Base-by-base conservation (phyloP, 2,113 vertebrate genomes). In the Greenwoodochromis staneri region DNA sequence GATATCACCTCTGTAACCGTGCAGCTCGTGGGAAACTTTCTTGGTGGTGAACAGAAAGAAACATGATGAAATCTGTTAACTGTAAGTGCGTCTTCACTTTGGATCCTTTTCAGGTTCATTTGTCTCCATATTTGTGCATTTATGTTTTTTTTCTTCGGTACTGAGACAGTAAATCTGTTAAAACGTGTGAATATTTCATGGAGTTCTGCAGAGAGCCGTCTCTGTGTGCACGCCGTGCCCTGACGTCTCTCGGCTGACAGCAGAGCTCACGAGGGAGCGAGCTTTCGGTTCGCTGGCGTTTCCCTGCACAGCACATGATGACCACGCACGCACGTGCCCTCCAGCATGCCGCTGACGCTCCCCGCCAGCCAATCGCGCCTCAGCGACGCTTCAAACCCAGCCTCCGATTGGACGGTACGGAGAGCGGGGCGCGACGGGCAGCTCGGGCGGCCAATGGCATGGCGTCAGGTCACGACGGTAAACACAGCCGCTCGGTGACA, bases 301-400 rank as follows among this genome's bases (percentile, higher is more conserved):
- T 85, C 88, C 80, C 88, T 85, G 73, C 85, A 24, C 29, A 88
- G 87, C 92, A 93, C 92, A 91, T 91, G 92, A 83, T 24, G 38
- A 40, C 73, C 90, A 87, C 92, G 87, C 85, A 90, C 31, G 81
- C 89, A 93, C 89, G 59, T 88, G 85, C 85, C 78, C 45, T 78
- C 69, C 83, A 73, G 42, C 78, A 63, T 11, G 81, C 83, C 55
- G 16, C 47, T 3, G 10, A 57, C 24, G 34, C 51, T 14, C 27
- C 29, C 27, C 6, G 2, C 10, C 36, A 36, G 82, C 86, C 89
- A 93, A 94, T 91, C 59, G 7, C 6, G 4, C 12, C 71, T 59
- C 83, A 21, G 81, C 69, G 4, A 59, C 13, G 49, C 21, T 4
- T 81, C 78, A 0, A 29, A 29, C 54, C 2, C 3, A 19, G 81